These are phyloP conservation scores for Apodemus sylvaticus DNA, from an alignment of 2,113 vertebrate species.

Conservation along the genomic window DNA sequence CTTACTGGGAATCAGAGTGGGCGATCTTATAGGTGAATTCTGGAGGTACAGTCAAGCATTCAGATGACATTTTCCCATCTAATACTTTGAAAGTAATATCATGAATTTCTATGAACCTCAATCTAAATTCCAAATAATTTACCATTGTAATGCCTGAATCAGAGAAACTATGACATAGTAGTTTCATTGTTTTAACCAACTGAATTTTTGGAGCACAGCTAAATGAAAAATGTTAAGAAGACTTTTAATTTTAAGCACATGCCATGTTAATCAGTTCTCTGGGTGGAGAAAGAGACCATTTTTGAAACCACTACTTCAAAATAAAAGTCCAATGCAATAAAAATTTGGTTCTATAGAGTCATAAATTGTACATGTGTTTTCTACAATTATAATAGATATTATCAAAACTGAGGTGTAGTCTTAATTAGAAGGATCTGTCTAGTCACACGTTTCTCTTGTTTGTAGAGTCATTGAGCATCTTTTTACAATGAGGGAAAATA, in stretches of 20 bases:
- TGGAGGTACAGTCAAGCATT: background rate
- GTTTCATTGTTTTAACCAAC: background rate
- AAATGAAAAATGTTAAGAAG: background rate
- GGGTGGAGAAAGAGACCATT: background rate
- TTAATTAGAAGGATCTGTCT: background rate
- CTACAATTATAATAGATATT: background rate
- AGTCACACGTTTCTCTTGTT: background rate
- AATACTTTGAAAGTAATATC: background rate
- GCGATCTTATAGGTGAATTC: background rate
- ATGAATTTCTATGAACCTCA: background rate
- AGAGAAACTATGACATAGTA: background rate
- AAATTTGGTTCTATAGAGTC: background rate
- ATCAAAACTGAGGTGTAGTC: background rate
- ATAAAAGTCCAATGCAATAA: background rate
- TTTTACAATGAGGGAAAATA: background rate
- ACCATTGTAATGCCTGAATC: background rate
- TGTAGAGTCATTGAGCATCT: background rate
- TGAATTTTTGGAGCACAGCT: background rate
- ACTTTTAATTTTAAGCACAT: background rate
- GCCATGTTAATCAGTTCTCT: background rate
- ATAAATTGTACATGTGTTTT: background rate
- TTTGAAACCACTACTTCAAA: background rate
- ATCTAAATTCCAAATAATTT: background rate
- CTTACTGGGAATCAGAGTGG: background rate
- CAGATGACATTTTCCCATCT: background rate